Evolutionary conservation across 2,888 invertebrate genomes (phyloP).

Genomic region (Bimastos eiseni): DNA sequence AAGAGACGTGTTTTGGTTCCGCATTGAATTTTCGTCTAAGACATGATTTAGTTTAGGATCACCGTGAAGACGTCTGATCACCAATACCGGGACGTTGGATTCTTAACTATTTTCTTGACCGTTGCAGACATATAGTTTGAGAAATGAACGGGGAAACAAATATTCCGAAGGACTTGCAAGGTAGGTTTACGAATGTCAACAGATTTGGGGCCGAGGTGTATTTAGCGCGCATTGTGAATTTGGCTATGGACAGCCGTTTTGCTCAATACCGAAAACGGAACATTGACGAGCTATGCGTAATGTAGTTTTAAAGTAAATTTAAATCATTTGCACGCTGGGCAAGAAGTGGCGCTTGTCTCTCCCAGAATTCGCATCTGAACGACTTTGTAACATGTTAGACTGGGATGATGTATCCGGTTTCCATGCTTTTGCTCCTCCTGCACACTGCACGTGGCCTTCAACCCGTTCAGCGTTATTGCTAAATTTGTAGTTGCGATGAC

Average conservation of each 20-base stretch:
- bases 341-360: not conserved
- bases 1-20: not conserved
- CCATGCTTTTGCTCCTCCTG: not conserved
- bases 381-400: not conserved
- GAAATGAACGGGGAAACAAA: not conserved
- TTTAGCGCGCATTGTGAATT: not conserved
- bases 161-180: slow-evolving; percentile 2
- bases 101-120: not conserved
- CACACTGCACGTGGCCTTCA: not conserved
- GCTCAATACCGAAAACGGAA: not conserved
- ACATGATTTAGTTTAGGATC: not conserved
- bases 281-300: not conserved
- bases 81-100: not conserved
- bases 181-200: not conserved
- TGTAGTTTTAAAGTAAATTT: not conserved
- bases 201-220: slow-evolving; percentile 2
- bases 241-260: not conserved
- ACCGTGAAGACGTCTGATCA: not conserved
- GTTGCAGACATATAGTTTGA: not conserved
- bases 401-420: not conserved
- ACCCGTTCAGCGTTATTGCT: not conserved
- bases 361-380: not conserved
- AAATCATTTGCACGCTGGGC: not conserved
- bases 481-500: not conserved
- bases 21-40: not conserved